Conservation (phyloP, 23 tunicate species). For the Halocynthia aurantium region DNA sequence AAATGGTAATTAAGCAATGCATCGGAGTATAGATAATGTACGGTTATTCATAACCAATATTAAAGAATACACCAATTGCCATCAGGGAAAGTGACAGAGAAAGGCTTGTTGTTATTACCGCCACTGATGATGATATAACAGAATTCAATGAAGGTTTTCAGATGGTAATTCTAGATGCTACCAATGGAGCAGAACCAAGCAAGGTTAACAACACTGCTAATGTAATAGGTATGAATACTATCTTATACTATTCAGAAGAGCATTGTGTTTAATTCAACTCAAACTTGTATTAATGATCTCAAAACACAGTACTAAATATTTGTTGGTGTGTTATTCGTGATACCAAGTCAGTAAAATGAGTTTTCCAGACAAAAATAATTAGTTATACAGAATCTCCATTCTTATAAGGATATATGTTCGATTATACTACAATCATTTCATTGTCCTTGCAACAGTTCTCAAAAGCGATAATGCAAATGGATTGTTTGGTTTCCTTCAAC, state of each 20-base stretch:
- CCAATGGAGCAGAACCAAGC: conserved; percentile 38
- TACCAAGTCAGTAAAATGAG: neutral
- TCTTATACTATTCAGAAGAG: neutral
- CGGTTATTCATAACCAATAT: neutral
- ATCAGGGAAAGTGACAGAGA: conserved; percentile 19
- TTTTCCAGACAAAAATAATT: neutral
- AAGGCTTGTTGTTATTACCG: neutral
- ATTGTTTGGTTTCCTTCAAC: conserved; percentile 42
- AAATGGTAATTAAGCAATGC: neutral
- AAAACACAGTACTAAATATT: too few species aligned
- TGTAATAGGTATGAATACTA: conserved; percentile 19
- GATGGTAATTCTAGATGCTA: conserved; percentile 34
- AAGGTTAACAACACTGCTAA: neutral
- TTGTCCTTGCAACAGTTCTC: conserved; percentile 20
- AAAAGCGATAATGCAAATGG: conserved; percentile 83
- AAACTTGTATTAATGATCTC: too few species aligned
- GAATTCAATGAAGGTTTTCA: conserved; percentile 55
- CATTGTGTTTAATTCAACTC: too few species aligned
- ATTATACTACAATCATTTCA: too few species aligned
- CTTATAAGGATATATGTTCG: neutral
- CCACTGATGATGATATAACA: conserved; percentile 37
- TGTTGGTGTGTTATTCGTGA: too few species aligned
- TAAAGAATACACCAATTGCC: neutral
- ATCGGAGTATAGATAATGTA: too few species aligned
- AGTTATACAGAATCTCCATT: neutral